A percentile compares a stretch with the other conserved stretches of the same genome.
phyloP scores from a whole-genome alignment of 1,140 invertebrate genomes.

The Riptortus pedestris region DNA sequence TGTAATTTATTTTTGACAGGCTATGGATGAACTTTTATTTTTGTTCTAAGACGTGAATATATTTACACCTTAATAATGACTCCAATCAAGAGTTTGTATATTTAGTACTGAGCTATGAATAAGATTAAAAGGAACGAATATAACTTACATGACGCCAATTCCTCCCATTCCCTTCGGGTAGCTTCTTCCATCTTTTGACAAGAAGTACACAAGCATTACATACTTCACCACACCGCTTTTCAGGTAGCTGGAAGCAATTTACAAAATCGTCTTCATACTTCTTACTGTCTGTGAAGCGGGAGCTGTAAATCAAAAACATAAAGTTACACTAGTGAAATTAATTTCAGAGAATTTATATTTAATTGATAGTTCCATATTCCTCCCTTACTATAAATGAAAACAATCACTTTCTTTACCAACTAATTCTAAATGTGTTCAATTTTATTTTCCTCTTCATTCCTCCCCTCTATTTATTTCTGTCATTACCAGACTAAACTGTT shows the following conservation, averaged over 20 bases:
- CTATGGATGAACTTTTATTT: too few relatives aligned
- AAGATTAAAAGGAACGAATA: neutral
- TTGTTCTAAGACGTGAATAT: too few relatives aligned
- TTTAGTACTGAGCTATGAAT: too few relatives aligned
- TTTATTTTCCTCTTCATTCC: too few relatives aligned
- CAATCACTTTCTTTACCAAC: too few relatives aligned
- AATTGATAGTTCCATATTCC: neutral
- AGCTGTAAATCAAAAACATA: slow-evolving; percentile 44
- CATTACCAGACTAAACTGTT: too few relatives aligned
- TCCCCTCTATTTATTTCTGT: too few relatives aligned
- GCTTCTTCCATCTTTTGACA: slow-evolving; percentile 75
- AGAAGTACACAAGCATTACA: slow-evolving; percentile 81
- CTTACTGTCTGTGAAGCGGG: slow-evolving; percentile 74
- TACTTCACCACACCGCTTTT: slow-evolving; percentile 69
- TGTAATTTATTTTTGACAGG: too few relatives aligned
- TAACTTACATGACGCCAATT: slow-evolving; percentile 76
- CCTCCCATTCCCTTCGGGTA: slow-evolving; percentile 61
- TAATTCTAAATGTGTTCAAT: too few relatives aligned
- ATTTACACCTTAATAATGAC: too few relatives aligned
- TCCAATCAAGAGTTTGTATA: too few relatives aligned
- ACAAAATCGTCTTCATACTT: slow-evolving; percentile 79
- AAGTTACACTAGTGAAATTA: too few relatives aligned
- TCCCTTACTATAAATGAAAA: neutral
- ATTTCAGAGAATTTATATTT: slow-evolving; percentile 12
- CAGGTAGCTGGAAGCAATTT: slow-evolving; percentile 67